A percentile compares a stretch with the other conserved stretches of the same genome.
These are phyloP conservation scores for Vidua macroura DNA, from an alignment of 2,113 vertebrate genomes.

Conservation along the genomic window DNA sequence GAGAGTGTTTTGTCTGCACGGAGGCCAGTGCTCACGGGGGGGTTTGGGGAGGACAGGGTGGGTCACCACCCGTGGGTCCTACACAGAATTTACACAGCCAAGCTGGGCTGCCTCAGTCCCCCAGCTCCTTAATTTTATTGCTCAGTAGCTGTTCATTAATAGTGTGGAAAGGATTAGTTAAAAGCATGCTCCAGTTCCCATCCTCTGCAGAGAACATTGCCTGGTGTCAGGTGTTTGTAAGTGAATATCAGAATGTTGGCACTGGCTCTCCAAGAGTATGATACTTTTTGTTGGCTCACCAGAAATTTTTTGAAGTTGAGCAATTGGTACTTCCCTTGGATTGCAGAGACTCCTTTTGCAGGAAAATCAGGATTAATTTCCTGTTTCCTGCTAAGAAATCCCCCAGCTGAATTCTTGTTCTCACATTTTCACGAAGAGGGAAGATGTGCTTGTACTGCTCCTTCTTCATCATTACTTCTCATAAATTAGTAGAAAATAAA, in stretches of 20 bases:
- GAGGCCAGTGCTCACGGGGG: not conserved
- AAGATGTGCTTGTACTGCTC: not conserved
- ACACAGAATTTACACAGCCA: not conserved
- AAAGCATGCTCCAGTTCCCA: not conserved
- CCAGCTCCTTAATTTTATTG: not conserved
- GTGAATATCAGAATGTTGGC: not conserved
- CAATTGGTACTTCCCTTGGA: not conserved
- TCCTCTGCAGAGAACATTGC: not conserved
- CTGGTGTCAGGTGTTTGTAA: fast-evolving
- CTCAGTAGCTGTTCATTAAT: not conserved
- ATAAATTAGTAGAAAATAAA: not conserved
- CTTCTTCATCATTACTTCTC: not conserved
- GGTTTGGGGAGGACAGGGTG: not conserved
- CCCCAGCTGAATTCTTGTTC: not conserved
- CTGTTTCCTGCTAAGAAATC: not conserved
- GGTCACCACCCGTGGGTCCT: not conserved
- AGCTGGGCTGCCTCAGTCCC: not conserved
- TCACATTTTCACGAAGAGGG: not conserved
- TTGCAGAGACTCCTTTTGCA: not conserved
- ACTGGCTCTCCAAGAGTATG: not conserved
- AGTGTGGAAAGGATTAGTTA: not conserved
- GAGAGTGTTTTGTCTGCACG: not conserved
- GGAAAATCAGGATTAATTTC: not conserved
- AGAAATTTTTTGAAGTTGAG: not conserved
- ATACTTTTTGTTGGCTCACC: not conserved